A percentile compares a stretch with the other conserved stretches of the same genome.
These are phyloP conservation scores for Seriola aureovittata DNA, from an alignment of 2,113 vertebrate species.

Conservation along the genomic window DNA sequence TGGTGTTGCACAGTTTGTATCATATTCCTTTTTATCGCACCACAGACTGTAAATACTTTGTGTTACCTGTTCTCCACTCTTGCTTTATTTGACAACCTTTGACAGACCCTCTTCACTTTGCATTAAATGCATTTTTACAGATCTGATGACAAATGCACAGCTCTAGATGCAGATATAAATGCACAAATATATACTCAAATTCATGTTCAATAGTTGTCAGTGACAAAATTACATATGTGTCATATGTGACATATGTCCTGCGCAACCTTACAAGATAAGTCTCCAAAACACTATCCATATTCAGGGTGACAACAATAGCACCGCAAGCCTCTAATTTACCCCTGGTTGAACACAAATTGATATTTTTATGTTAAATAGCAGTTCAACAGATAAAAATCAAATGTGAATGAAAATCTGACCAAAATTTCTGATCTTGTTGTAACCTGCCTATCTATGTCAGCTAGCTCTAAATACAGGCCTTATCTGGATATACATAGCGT, in stretches of 20 bases:
- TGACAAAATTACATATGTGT: too few species aligned
- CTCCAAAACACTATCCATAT: background rate
- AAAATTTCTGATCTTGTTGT: background rate
- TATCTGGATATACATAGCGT: background rate
- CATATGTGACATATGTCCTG: background rate
- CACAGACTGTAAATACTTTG: conserved; percentile 9
- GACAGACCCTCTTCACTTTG: too few species aligned
- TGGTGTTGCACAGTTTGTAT: background rate
- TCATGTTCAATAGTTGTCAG: background rate
- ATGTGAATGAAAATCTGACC: background rate
- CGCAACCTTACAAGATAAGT: background rate
- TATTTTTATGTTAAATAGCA: background rate
- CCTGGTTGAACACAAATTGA: background rate
- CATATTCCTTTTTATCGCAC: background rate
- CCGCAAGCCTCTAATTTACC: background rate
- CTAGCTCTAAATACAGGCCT: background rate
- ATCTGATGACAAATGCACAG: background rate
- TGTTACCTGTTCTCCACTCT: background rate
- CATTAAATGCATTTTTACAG: background rate
- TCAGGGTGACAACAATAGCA: background rate
- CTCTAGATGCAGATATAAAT: background rate
- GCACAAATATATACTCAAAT: background rate
- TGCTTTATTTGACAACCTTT: background rate
- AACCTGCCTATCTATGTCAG: background rate
- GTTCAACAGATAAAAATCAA: background rate